Base-by-base conservation (phyloP, 2,888 invertebrate species). In the Byasa hedistus region DNA sequence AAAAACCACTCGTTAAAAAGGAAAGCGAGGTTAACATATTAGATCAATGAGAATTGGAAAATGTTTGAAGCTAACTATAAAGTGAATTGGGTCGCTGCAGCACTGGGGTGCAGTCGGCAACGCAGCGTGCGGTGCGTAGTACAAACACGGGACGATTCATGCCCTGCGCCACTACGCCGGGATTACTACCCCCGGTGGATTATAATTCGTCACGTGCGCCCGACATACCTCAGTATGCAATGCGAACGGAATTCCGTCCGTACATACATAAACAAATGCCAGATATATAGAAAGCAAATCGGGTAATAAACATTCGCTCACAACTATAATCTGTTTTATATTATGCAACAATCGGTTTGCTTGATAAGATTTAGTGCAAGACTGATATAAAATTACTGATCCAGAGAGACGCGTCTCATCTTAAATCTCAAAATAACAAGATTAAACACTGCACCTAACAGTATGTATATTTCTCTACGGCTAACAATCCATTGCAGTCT, bases 131-230 rank as follows among this genome's bases (percentile, higher is more conserved):
- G 59, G 60, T 57, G 61, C 60, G 44, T 60, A 68, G 57, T 59
- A 60, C 67, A 68, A 68, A 68, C 76, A 79, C 69, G 68, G n/a
- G 70, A 67, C 68, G 79, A 78, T 79, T 77, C 85, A 85, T 82
- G 83, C 76, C 76, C 67, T 63, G 64, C 71, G 70, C 71, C 73
- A 68, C 64, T 75, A 75, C 74, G 66, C 68, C 69, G 75, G 83
- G 84, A 85, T 86, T 86, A 86, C 75, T 69, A 70, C 67, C 69
- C 71, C 69, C 73, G 70, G 70, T 77, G 79, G 82, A 85, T 86
- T 84, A 87, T 85, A 84, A 82, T 81, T 83, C 81, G 78, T 81
- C 85, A 86, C 84, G 81, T 74, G 74, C 82, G 71, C 69, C 72
- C 73, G 70, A 76, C 71, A 75, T 72, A 73, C 72, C 75, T 78